Conservation (phyloP, 2,797 vertebrate species). For the Antennarius maculatus region DNA sequence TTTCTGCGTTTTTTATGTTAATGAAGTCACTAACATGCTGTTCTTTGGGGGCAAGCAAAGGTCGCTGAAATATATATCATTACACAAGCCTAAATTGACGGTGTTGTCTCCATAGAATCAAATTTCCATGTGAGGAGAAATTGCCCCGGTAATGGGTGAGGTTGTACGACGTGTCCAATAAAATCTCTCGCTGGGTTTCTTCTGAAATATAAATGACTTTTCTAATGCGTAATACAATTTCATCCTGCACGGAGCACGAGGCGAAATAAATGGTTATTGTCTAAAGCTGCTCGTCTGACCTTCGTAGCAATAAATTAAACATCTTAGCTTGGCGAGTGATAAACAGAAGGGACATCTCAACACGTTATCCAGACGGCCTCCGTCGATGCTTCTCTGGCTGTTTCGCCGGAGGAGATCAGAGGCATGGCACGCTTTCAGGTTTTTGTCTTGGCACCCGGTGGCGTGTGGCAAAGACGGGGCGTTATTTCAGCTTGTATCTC, state of each 20-base stretch:
- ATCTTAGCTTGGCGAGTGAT: conserved; percentile 24
- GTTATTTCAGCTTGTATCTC: conserved; percentile 16
- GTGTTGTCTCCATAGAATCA: conserved; percentile 30
- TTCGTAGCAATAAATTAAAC: conserved; percentile 46
- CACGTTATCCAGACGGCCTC: conserved; percentile 24
- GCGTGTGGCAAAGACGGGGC: conserved; percentile 12
- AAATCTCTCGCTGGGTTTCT: conserved; percentile 21
- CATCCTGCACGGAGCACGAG: conserved; percentile 20
- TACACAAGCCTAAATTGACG: conserved; percentile 22
- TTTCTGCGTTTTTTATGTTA: conserved; percentile 44
- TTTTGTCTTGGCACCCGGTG: conserved; percentile 33
- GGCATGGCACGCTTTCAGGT: conserved; percentile 29
- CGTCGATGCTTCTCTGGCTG: conserved; percentile 21
- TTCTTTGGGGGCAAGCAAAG: conserved; percentile 16
- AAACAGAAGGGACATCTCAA: conserved; percentile 28
- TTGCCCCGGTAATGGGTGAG: conserved; percentile 36
- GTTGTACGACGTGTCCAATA: conserved; percentile 8
- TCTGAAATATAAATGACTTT: conserved; percentile 47
- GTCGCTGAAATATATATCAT: conserved; percentile 40
- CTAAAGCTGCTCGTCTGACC: conserved; percentile 14
- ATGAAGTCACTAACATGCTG: conserved; percentile 9
- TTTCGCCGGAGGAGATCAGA: conserved; percentile 38
- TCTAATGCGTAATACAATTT: conserved; percentile 22
- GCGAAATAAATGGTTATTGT: conserved; percentile 38
- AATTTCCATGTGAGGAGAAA: conserved; percentile 42